Percentiles rank a stretch among this genome's conserved stretches.
Evolutionary conservation across 2,888 invertebrate species (phyloP).

Genomic region (Euzetes globulus): DNA sequence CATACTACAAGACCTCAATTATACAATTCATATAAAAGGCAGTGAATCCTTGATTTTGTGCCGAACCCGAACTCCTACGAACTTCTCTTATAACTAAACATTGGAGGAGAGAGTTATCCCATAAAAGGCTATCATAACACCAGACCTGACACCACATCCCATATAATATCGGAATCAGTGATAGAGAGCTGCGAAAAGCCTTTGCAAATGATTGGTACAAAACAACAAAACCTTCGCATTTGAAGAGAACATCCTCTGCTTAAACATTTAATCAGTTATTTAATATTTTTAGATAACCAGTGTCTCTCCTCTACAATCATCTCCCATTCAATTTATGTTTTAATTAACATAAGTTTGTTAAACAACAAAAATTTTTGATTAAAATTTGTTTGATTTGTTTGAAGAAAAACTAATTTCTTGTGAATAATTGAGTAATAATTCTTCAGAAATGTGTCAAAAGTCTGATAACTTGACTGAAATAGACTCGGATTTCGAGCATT

Average conservation of each 20-base stretch:
- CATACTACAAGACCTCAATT: neutral
- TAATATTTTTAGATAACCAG: too few relatives aligned
- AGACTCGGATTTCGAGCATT: too few relatives aligned
- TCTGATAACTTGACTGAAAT: too few relatives aligned
- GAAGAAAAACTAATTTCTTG: neutral
- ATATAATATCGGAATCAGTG: neutral
- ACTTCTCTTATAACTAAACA: neutral
- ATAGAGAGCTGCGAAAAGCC: too few relatives aligned
- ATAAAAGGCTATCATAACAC: conserved; percentile 3
- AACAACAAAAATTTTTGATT: neutral
- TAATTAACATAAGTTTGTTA: conserved; percentile 1
- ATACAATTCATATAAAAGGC: conserved; percentile 2
- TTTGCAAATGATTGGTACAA: neutral
- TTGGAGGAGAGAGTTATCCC: neutral
- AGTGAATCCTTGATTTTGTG: conserved; percentile 9
- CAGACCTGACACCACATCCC: neutral
- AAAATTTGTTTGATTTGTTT: too few relatives aligned
- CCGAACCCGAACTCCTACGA: conserved; percentile 9
- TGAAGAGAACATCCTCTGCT: too few relatives aligned
- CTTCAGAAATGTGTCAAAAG: too few relatives aligned
- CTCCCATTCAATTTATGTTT: neutral
- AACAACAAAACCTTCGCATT: too few relatives aligned
- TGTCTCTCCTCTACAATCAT: neutral
- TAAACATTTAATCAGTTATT: too few relatives aligned
- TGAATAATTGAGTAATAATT: neutral